These are phyloP conservation scores for Lasiurus borealis DNA, from an alignment of 2,113 vertebrate genomes.

Conservation along the genomic window DNA sequence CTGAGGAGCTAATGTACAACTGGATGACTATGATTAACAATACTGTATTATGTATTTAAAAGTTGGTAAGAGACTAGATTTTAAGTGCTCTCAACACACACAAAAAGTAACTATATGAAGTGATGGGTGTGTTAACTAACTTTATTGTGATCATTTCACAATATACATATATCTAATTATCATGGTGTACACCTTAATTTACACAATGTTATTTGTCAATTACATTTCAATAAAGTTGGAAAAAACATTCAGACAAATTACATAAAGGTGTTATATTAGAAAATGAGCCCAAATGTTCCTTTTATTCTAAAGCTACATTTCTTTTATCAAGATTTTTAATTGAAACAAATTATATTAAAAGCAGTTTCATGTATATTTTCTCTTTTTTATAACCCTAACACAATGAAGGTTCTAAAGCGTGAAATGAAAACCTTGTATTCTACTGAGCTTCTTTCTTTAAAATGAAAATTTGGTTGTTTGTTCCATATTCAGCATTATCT, in stretches of 20 bases:
- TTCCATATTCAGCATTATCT: background rate
- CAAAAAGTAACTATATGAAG: background rate
- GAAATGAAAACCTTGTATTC: background rate
- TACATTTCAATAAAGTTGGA: background rate
- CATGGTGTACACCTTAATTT: background rate
- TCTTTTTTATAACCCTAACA: background rate
- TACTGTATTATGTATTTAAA: background rate
- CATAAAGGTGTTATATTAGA: background rate
- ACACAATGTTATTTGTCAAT: background rate
- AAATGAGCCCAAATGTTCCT: background rate
- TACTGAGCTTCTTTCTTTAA: constrained; percentile 6
- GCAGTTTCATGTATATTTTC: background rate
- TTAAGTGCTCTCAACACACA: background rate
- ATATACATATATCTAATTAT: background rate
- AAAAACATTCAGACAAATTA: background rate
- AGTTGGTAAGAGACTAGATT: constrained; percentile 3
- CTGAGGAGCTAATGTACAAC: background rate
- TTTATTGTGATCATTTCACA: background rate
- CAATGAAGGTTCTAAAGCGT: background rate
- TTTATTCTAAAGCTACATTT: background rate
- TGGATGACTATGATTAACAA: background rate
- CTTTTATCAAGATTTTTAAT: constrained; percentile 25
- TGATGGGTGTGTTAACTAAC: background rate
- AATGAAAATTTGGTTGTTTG: background rate
- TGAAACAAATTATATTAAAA: constrained; percentile 7